Base-by-base conservation (phyloP, 2,797 vertebrate species). In the Oophaga sylvatica region DNA sequence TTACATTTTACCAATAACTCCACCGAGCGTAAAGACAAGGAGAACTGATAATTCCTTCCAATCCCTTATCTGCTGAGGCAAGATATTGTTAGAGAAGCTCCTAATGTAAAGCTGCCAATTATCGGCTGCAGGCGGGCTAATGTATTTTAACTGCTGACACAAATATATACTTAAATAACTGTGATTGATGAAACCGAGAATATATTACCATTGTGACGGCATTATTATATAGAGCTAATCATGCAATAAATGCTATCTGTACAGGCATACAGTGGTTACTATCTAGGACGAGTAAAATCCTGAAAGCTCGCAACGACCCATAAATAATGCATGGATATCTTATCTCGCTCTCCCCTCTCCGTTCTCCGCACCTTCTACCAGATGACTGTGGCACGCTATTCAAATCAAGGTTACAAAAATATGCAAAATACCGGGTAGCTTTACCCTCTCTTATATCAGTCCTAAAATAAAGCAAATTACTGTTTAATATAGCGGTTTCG, bases 71-170 rank as follows among this genome's bases (percentile, higher is more conserved):
- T 77, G 83, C 73, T n/a, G 22, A 26, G 10, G 73, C 65, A 86
- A 62, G 53, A 86, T 70, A 86, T 59, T 59, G 78, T 80, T 86
- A 71, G 31, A 26, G 45, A 26, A 17, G 45, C 56, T 86, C 35
- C 22, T 62, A 86, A 86, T 59, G 77, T 80, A 62, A 80, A 62
- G 73, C 56, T 59, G 65, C 67, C 85, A 80, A 80, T 86, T 80
- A 86, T 78, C n/a, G 10, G 41, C 19, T 45, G 48, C 77, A 62
- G 60, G 78, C 56, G 57, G 31, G 65, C 65, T 71, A 86, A 86
- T 86, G 85, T 70, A 68, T n/a, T 86, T 86, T 86, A 86, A 85
- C 83, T 85, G 83, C 83, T 85, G 83, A 85, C 78, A 80, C 78
- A 87, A 87, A 82, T 82, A 26, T 82, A 81, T 82, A 63, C 86